These are phyloP conservation scores for Megathymus violae DNA, from an alignment of 1,140 invertebrate species.

Conservation along the genomic window DNA sequence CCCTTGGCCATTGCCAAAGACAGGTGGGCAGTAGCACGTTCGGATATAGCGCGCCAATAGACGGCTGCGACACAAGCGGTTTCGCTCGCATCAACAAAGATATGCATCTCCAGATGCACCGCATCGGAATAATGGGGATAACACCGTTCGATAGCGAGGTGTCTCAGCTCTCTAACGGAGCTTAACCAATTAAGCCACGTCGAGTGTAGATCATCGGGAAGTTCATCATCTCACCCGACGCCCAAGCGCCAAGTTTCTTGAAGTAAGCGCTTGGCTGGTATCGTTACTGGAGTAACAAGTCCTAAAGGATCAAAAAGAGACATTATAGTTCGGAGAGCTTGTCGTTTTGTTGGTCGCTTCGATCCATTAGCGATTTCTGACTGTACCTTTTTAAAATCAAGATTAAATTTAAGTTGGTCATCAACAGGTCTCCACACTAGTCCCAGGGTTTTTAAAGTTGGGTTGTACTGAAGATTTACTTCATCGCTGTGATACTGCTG, in stretches of 20 bases:
- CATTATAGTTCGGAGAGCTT: conserved; percentile 9
- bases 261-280: conserved; percentile 52
- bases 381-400: neutral
- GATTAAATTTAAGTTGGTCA: neutral
- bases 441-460: neutral
- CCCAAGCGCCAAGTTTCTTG: conserved; percentile 56
- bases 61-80: too few species aligned
- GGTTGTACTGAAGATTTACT: too few species aligned
- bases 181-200: neutral
- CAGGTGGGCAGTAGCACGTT: too few species aligned
- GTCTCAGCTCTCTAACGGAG: neutral
- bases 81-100: conserved; percentile 5
- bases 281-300: conserved; percentile 46
- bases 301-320: conserved; percentile 62
- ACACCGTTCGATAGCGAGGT: neutral
- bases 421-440: neutral
- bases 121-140: neutral
- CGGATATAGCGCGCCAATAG: too few species aligned
- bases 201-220: neutral
- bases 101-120: neutral
- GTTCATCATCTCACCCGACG: conserved; percentile 56
- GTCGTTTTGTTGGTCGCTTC: conserved; percentile 7
- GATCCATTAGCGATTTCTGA: neutral
- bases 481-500: neutral
- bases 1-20: neutral